Evolutionary conservation across 2,797 vertebrate genomes (phyloP).

Genomic region (Chiropotes sagulatus): DNA sequence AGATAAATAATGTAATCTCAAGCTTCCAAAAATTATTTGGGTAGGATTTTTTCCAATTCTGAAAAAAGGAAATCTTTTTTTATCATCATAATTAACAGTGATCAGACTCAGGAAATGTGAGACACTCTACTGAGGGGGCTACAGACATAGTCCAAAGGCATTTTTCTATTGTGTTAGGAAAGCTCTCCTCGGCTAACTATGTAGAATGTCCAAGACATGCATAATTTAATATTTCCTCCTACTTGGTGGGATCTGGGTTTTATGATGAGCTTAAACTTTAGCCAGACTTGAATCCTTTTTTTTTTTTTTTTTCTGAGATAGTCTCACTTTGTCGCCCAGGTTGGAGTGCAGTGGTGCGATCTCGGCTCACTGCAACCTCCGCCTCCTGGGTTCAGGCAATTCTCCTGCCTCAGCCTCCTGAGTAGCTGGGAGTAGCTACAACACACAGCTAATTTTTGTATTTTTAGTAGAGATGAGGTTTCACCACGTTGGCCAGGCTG

Average conservation of each 20-base stretch:
- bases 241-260: background rate
- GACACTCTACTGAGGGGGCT: background rate
- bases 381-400: rapidly evolving
- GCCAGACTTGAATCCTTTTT: background rate
- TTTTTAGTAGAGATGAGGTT: background rate
- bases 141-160: background rate
- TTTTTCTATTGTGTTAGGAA: background rate
- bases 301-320: background rate
- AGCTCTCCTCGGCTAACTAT: background rate
- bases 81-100: constrained; percentile 37
- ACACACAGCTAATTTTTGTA: background rate
- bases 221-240: background rate
- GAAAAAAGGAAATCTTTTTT: constrained; percentile 48
- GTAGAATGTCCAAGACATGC: no score
- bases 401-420: background rate
- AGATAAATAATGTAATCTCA: constrained; percentile 59
- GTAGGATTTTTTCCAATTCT: constrained; percentile 28
- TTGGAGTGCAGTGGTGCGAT: background rate
- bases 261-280: background rate
- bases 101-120: constrained; percentile 47
- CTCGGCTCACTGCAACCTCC: background rate
- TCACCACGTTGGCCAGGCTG: background rate
- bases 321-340: background rate
- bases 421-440: background rate
- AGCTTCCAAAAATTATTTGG: constrained; percentile 56